Evolutionary conservation across 2,888 invertebrate species (phyloP).

Genomic region (Ischnura elegans): DNA sequence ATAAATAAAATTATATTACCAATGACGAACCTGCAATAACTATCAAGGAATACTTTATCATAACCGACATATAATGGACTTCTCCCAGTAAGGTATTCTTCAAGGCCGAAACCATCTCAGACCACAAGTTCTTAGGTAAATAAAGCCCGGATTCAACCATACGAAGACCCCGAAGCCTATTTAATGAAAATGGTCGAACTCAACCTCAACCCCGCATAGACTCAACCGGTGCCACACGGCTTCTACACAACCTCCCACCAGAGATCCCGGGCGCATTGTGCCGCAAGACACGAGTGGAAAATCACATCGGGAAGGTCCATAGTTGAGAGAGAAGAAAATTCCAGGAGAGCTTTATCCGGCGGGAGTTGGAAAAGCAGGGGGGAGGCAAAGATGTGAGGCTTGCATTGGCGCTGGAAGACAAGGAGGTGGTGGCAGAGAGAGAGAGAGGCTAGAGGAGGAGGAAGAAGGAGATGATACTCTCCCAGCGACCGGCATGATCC

Average conservation of each 20-base stretch:
- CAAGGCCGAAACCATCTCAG: too few relatives aligned
- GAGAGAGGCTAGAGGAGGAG: not conserved
- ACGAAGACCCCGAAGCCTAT: too few relatives aligned
- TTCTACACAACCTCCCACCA: not conserved
- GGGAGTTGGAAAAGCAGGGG: not conserved
- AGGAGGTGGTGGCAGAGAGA: too few relatives aligned
- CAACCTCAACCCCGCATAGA: too few relatives aligned
- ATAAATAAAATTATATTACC: too few relatives aligned
- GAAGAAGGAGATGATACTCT: not conserved
- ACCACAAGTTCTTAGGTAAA: too few relatives aligned
- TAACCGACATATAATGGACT: too few relatives aligned
- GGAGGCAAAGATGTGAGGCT: not conserved
- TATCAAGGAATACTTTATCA: too few relatives aligned
- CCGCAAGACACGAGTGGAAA: not conserved
- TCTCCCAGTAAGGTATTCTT: too few relatives aligned
- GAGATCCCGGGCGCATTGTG: not conserved
- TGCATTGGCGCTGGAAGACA: not conserved
- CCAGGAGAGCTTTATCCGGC: not conserved
- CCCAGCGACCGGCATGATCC: slow-evolving; percentile 14
- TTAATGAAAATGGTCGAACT: too few relatives aligned
- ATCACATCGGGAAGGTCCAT: not conserved
- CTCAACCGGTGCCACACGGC: not conserved
- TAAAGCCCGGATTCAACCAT: too few relatives aligned
- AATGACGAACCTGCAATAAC: too few relatives aligned
- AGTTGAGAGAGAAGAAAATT: not conserved